Percentiles rank a stretch among this genome's conserved stretches.
Evolutionary conservation across 2,113 vertebrate species (phyloP).

Genomic region (Crotalus tigris): DNA sequence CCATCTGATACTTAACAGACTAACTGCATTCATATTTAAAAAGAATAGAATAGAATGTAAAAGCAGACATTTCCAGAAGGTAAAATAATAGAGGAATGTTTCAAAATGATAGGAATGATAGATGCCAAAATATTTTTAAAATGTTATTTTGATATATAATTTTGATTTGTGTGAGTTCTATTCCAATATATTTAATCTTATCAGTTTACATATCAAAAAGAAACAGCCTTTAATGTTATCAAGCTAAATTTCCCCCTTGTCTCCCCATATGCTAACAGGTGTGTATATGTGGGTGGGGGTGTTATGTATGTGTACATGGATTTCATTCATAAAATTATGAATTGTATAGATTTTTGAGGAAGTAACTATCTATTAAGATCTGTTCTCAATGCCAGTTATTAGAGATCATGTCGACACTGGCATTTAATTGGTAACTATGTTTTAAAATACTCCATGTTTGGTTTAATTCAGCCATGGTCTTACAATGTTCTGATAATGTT

Average conservation of each 20-base stretch:
- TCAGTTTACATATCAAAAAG: not conserved
- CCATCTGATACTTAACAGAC: not conserved
- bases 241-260: not conserved
- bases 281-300: not conserved
- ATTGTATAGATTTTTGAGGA: slow-evolving; percentile 13
- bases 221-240: not conserved
- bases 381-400: not conserved
- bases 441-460: not conserved
- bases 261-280: not conserved
- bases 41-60: not conserved
- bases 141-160: not conserved
- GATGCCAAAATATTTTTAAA: not conserved
- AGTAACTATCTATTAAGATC: slow-evolving; percentile 38
- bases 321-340: not conserved
- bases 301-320: not conserved
- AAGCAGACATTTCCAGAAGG: not conserved
- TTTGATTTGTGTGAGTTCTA: not conserved
- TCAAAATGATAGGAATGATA: not conserved
- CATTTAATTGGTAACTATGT: not conserved
- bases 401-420: not conserved
- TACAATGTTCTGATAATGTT: not conserved
- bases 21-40: not conserved
- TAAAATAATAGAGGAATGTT: not conserved
- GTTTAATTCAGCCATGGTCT: not conserved
- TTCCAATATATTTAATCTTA: not conserved